A percentile compares a stretch with the other conserved stretches of the same genome.
phyloP scores from a whole-genome alignment of 2,113 vertebrate species.

The Psettodes erumei region DNA sequence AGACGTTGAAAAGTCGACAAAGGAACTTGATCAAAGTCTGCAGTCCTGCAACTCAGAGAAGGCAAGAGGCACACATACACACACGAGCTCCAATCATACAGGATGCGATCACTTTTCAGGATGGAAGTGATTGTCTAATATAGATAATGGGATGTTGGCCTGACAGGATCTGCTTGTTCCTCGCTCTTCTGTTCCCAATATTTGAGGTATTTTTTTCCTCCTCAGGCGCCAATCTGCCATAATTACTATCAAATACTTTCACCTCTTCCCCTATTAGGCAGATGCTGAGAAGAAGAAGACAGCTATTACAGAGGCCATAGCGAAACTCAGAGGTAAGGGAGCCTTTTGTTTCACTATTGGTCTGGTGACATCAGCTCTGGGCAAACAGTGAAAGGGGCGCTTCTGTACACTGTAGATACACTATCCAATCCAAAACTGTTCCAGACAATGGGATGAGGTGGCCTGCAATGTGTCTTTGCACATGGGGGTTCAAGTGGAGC shows the following conservation, averaged over 20 bases:
- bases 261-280: constrained; percentile 47
- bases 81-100: neutral
- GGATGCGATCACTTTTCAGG: neutral
- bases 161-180: neutral
- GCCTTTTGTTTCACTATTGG: neutral
- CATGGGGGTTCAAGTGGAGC: neutral
- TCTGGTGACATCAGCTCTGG: neutral
- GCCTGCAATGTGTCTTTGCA: neutral
- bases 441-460: neutral
- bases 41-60: constrained; percentile 59
- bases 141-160: neutral
- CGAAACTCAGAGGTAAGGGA: constrained; percentile 66
- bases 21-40: neutral
- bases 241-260: constrained; percentile 3
- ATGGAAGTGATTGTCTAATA: neutral
- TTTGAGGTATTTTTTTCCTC: neutral
- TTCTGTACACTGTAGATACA: neutral
- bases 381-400: neutral
- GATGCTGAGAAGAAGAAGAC: constrained; percentile 22
- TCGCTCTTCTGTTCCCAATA: neutral
- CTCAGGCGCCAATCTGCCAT: neutral
- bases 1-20: rapidly evolving
- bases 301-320: neutral
- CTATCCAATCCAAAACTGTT: neutral
- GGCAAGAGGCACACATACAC: constrained; percentile 50